Evolutionary conservation across 2,113 vertebrate genomes (phyloP).

Genomic region (Cryptotis parvus): DNA sequence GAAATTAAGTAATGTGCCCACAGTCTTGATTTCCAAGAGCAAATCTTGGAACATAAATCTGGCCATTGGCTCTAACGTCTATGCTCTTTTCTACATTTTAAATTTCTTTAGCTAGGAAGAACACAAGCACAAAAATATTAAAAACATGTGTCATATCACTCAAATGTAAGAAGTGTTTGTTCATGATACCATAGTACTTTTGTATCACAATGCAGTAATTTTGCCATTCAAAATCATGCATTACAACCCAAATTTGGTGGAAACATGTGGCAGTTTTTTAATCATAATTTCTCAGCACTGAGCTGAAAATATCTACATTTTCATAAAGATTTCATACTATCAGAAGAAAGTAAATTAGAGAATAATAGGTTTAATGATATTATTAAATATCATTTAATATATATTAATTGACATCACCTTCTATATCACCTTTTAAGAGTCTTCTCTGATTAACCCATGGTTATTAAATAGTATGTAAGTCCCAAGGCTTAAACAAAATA

Average conservation of each 20-base stretch:
- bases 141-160: neutral
- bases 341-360: constrained; percentile 19
- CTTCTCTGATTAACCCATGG: constrained; percentile 39
- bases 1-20: neutral
- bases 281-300: neutral
- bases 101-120: neutral
- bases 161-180: neutral
- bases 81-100: neutral
- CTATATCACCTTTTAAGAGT: neutral
- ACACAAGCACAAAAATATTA: neutral
- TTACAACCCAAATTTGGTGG: neutral
- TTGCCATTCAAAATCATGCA: neutral
- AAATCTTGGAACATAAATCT: neutral
- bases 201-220: neutral
- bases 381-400: too few species aligned
- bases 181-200: neutral
- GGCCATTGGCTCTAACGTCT: neutral
- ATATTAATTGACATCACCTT: too few species aligned
- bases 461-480: constrained; percentile 65
- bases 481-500: constrained; percentile 30
- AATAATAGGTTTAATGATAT: neutral
- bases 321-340: neutral
- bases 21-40: neutral
- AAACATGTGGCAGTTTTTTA: neutral
- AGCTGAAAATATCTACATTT: constrained; percentile 17